Percentiles rank a stretch among this genome's conserved stretches.
Conservation (phyloP, 2,888 invertebrate genomes). For the Volucella bombylans region DNA sequence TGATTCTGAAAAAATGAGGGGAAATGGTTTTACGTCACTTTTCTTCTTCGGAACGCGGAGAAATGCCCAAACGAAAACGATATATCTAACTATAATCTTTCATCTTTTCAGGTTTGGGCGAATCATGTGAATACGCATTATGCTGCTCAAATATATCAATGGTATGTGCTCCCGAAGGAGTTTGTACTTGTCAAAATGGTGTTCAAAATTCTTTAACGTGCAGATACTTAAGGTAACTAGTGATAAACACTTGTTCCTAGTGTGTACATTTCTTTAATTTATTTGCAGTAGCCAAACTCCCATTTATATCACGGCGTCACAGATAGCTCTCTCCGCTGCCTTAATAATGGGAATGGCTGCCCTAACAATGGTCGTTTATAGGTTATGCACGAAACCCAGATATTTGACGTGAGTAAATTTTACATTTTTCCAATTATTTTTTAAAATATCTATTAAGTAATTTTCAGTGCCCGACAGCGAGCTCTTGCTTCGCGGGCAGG, state of each 20-base stretch:
- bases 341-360: conserved; percentile 76
- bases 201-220: conserved; percentile 21
- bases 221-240: conserved; percentile 40
- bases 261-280: background rate
- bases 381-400: conserved; percentile 75
- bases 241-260: background rate
- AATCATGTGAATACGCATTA: conserved; percentile 2
- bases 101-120: conserved; percentile 1
- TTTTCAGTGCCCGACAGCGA: conserved; percentile 69
- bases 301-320: conserved; percentile 75
- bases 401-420: conserved; percentile 71
- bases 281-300: conserved; percentile 32
- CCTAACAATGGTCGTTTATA: conserved; percentile 75
- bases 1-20: no score
- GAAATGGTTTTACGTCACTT: no score
- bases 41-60: no score
- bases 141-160: conserved; percentile 27
- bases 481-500: conserved; percentile 55
- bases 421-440: background rate
- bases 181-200: conserved; percentile 36
- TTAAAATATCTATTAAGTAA: background rate
- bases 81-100: no score
- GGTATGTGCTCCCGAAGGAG: background rate
- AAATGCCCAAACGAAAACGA: no score
- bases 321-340: conserved; percentile 76